Base-by-base conservation (phyloP, 2,888 invertebrate species). In the Drosophila limbata region DNA sequence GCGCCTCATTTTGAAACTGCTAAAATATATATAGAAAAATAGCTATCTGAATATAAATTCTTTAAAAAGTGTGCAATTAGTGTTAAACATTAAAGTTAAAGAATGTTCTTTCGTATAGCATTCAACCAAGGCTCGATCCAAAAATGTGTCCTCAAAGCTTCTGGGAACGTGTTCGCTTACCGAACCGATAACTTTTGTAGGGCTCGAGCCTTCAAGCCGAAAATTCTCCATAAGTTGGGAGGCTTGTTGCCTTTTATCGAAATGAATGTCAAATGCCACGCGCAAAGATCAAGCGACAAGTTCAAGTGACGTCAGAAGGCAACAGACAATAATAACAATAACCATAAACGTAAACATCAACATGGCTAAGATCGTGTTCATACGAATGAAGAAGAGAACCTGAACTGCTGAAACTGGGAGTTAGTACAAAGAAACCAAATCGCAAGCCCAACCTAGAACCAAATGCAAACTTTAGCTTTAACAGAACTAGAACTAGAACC, bases 201-300 rank as follows among this genome's bases (percentile, higher is more conserved):
- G 35, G 1, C 5, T 35, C 5, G 2, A 37, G 2, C 2, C 35
- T 6, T 13, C 6, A 4, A 37, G 4, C 6, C 5, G n/a, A 37
- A 37, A 2, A 5, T 37, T 37, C 1, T 2, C 6, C n/a, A 37
- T 28, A 0, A 8, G 28, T n/a, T 37, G 4, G 4, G 4, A 4
- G 17, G 5, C 13, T 37, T 15, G 40, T 19, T 8, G 44, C 11
- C 9, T 44, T 60, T 77, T 31, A 47, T 11, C 3, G n/a, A 13
- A 13, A n/a, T 21, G 3, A 48, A 17, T 68, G 61, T 52, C 59
- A 67, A 79, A 77, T 71, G 61, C 15, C 70, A 39, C 42, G 39
- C 57, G 21, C 52, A 73, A 74, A 84, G 84, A 81, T 86, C 81
- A 84, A 77, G 85, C 73, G 53, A 57, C 84, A 86, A 86, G 84